A percentile compares a stretch with the other conserved stretches of the same genome.
Evolutionary conservation across 2,113 vertebrate genomes (phyloP).

Genomic region (Plotosus lineatus): DNA sequence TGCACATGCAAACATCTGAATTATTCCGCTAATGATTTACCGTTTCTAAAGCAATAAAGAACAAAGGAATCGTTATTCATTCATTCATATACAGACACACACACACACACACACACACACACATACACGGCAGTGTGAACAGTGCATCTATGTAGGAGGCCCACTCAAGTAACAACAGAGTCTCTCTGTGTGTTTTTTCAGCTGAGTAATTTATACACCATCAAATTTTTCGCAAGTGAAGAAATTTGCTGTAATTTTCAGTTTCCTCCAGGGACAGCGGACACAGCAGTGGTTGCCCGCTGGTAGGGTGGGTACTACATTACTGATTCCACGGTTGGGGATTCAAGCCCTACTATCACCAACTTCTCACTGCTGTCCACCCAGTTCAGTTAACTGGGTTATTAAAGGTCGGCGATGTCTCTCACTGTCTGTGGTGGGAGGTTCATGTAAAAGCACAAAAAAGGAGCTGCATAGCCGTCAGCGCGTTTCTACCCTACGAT

Average conservation of each 20-base stretch:
- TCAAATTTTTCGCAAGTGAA: background rate
- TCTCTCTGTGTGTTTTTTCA: background rate
- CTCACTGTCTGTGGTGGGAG: no score
- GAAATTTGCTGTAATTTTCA: background rate
- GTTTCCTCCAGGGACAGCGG: background rate
- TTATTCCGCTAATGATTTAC: background rate
- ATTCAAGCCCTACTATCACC: no score
- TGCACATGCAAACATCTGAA: background rate
- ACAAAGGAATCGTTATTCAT: no score
- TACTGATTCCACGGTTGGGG: no score
- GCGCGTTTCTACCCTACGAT: no score
- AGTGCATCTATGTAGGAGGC: slow-evolving; percentile 38
- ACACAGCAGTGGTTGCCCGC: no score
- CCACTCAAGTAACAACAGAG: slow-evolving; percentile 22
- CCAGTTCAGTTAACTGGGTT: no score
- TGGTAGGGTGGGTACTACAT: no score
- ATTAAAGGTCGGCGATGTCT: no score
- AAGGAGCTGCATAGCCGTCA: no score
- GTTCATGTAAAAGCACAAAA: no score
- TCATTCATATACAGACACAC: slow-evolving; percentile 34
- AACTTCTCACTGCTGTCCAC: no score
- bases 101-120: slow-evolving; percentile 33
- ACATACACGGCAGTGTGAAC: slow-evolving; percentile 26
- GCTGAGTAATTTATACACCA: background rate
- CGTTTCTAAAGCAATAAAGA: background rate